Percentiles rank a stretch among this genome's conserved stretches.
Conservation (phyloP, 2,797 vertebrate genomes). For the Coregonus sp. region DNA sequence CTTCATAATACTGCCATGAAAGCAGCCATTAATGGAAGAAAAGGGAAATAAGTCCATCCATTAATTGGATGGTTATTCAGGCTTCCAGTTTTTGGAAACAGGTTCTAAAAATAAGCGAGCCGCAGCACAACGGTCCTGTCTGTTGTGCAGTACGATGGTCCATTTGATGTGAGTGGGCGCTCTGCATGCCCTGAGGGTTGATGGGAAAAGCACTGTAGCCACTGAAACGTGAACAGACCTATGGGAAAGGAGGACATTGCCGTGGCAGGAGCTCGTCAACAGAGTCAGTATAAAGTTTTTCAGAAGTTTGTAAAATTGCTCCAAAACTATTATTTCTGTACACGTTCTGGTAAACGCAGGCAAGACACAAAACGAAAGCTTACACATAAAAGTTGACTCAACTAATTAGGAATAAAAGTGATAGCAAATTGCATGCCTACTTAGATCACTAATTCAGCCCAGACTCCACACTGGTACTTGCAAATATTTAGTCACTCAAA, state of each 20-base stretch:
- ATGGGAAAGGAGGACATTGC: neutral
- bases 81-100: conserved; percentile 40
- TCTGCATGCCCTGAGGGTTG: conserved; percentile 38
- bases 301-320: neutral
- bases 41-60: conserved; percentile 45
- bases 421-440: neutral
- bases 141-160: conserved; percentile 26
- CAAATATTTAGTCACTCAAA: conserved; percentile 51
- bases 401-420: neutral
- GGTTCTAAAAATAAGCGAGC: conserved; percentile 50
- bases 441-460: conserved; percentile 40
- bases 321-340: neutral
- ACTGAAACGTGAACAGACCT: conserved; percentile 38
- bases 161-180: conserved; percentile 30
- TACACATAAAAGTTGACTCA: neutral
- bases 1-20: conserved; percentile 32
- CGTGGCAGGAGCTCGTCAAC: neutral
- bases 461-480: conserved; percentile 24
- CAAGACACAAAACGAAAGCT: neutral
- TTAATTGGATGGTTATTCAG: conserved; percentile 54
- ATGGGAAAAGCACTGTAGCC: conserved; percentile 28
- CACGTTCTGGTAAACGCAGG: neutral
- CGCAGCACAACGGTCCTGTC: conserved; percentile 30
- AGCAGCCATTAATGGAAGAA: conserved; percentile 40
- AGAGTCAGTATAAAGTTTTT: neutral